These are phyloP conservation scores for Catharus ustulatus DNA, from an alignment of 2,797 vertebrate genomes.

Conservation along the genomic window DNA sequence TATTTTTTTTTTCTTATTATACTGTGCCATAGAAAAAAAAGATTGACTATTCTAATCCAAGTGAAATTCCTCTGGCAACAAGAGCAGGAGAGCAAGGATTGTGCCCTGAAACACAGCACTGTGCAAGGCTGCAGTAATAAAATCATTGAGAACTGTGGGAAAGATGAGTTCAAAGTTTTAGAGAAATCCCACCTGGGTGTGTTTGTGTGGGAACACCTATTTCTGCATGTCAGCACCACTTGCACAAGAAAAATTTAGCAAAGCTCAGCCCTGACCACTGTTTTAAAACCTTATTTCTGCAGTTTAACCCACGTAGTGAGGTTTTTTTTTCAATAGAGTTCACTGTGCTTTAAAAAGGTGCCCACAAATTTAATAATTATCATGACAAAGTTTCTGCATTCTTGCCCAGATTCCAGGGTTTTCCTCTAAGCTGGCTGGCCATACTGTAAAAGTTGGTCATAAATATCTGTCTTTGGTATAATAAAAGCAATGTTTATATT, in stretches of 20 bases:
- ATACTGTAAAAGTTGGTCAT: constrained; percentile 52
- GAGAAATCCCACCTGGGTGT: neutral
- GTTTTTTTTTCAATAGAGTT: neutral
- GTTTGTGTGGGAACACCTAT: constrained; percentile 5
- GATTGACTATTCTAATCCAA: neutral
- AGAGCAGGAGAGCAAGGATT: neutral
- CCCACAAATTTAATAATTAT: neutral
- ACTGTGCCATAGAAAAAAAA: neutral
- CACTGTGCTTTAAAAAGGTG: neutral
- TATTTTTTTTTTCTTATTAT: neutral
- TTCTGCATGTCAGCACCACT: neutral
- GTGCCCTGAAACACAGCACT: neutral
- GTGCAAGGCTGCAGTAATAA: neutral
- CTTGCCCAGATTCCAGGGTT: constrained; percentile 33
- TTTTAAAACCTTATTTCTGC: neutral
- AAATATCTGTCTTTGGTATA: constrained; percentile 68
- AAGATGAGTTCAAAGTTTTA: neutral
- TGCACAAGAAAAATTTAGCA: neutral
- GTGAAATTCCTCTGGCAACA: neutral
- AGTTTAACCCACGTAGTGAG: neutral
- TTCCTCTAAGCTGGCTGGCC: constrained; percentile 42
- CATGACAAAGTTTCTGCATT: constrained; percentile 25
- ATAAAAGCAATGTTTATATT: constrained; percentile 72
- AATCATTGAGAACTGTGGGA: neutral
- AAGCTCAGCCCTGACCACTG: neutral